Base-by-base conservation (phyloP, 2,888 invertebrate genomes). In the Dynastes grantii region DNA sequence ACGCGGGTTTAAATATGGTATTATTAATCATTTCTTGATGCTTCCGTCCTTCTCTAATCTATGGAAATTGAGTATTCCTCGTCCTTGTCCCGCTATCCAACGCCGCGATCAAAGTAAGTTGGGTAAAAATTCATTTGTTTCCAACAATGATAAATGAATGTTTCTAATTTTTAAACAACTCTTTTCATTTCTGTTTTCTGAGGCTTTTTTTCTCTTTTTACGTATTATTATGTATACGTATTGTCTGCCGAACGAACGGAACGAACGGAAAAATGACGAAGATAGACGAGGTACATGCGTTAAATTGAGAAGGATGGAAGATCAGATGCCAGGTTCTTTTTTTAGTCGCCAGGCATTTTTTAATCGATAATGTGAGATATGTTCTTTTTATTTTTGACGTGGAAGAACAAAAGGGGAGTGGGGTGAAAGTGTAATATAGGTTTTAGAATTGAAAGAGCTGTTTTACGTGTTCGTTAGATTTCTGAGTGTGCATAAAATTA, bases 121-220 rank as follows among this genome's bases (percentile, higher is more conserved):
- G 84, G 55, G 85, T 75, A 85, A 85, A 87, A 87, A 87, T 87
- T 87, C 87, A 87, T 88, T 88, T 88, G 87, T 87, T 88, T 87
- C 86, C 87, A 87, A 86, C 87, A 87, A 87, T 88, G 88, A 88
- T 87, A 87, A 87, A 88, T 87, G 87, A 85, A 85, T 83, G 83
- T 81, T 83, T 85, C 83, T 83, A 83, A 84, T 85, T 86, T 85
- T 84, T 84, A 85, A 84, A 85, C 82, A 83, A 85, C 81, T 83
- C 84, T 85, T 86, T 86, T 84, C 84, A 83, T 83, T 81, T 83
- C 79, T 81, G 77, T 80, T 81, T 76, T 61, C 45, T 45, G 45
- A 8, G 8, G 45, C 45, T 45, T 45, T 45, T 45, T 45, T 49
- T 61, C 63, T 32, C 70, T 37, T 73, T 75, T 61, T 45, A 27